These are phyloP conservation scores for Strix aluco DNA, from an alignment of 2,113 vertebrate species.

Conservation along the genomic window DNA sequence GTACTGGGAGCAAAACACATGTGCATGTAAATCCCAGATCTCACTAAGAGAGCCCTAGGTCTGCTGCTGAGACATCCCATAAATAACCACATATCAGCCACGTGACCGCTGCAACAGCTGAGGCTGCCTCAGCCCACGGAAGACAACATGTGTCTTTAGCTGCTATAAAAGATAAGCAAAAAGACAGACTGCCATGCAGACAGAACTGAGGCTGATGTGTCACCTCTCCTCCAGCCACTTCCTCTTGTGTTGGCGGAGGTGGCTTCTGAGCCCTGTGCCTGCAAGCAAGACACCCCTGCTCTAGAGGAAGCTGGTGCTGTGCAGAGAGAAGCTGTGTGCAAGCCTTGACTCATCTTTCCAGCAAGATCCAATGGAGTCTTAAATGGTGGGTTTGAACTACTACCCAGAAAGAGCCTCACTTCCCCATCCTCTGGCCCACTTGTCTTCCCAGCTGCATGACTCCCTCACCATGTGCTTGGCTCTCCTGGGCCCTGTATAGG, in stretches of 20 bases:
- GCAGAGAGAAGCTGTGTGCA: background rate
- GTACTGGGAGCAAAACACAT: background rate
- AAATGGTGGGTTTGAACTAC: background rate
- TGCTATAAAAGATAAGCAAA: background rate
- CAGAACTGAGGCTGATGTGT: background rate
- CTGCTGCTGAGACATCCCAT: background rate
- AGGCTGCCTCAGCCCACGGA: background rate
- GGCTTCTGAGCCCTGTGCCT: fast-evolving
- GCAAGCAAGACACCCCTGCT: background rate
- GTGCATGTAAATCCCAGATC: background rate
- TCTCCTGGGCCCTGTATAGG: background rate
- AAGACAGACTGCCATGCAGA: background rate
- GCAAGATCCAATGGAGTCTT: background rate
- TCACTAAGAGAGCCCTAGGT: background rate
- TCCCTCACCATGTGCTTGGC: background rate
- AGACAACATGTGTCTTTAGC: background rate
- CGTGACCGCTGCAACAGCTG: background rate
- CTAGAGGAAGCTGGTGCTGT: background rate
- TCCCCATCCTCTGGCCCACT: background rate
- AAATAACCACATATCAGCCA: background rate
- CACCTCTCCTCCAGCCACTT: background rate
- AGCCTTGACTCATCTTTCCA: background rate
- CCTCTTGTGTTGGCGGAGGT: background rate
- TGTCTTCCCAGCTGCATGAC: background rate
- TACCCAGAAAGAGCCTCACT: background rate